Percentiles rank a stretch among this genome's conserved stretches.
phyloP scores from a whole-genome alignment of 2,888 invertebrate genomes.

The Morpho helenor region DNA sequence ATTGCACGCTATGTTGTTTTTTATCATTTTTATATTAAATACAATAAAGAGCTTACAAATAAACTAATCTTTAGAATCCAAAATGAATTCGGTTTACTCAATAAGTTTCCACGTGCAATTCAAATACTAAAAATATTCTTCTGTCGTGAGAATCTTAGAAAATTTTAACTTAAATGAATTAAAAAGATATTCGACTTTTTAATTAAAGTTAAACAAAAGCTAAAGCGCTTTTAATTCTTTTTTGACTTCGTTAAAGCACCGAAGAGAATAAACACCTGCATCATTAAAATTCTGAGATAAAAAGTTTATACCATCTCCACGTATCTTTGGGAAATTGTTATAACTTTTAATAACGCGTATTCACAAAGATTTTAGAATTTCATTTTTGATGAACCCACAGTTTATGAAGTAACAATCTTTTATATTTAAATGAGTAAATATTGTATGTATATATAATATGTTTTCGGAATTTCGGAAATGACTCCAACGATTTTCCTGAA shows the following conservation, averaged over 20 bases:
- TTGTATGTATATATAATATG: too few species aligned
- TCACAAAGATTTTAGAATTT: not conserved
- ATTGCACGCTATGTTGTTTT: too few species aligned
- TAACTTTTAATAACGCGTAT: slow-evolving; percentile 4
- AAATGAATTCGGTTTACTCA: too few species aligned
- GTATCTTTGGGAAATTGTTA: slow-evolving; percentile 12
- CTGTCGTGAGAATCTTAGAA: too few species aligned
- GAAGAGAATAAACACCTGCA: slow-evolving; percentile 13
- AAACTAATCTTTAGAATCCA: too few species aligned
- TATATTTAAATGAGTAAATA: too few species aligned
- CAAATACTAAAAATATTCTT: not conserved
- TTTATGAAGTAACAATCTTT: not conserved
- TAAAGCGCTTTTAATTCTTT: slow-evolving; percentile 5
- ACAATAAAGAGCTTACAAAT: too few species aligned
- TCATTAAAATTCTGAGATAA: slow-evolving; percentile 18
- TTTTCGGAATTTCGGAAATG: too few species aligned
- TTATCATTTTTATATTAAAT: too few species aligned
- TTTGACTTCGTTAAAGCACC: slow-evolving; percentile 12
- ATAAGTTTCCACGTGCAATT: not conserved
- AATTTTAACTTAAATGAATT: not conserved
- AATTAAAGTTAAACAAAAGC: slow-evolving; percentile 14
- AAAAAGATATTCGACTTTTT: slow-evolving; percentile 5
- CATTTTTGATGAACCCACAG: too few species aligned
- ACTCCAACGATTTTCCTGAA: too few species aligned
- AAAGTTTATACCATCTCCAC: slow-evolving; percentile 11